phyloP scores from a whole-genome alignment of 2,888 invertebrate species.

The Dicyrtomina minuta region DNA sequence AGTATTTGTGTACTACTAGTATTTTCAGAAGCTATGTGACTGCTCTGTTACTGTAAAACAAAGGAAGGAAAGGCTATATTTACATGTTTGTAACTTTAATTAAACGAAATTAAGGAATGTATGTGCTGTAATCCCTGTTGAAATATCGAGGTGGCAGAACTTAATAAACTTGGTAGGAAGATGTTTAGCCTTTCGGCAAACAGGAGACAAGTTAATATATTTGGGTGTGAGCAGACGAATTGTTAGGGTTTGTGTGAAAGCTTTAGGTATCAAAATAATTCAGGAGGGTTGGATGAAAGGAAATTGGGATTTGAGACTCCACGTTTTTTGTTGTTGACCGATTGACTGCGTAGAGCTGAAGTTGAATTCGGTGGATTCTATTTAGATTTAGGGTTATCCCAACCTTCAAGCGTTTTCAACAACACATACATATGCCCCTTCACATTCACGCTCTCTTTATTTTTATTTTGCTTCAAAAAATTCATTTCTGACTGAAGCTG shows the following conservation, averaged over 20 bases:
- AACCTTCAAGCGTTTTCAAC: no score
- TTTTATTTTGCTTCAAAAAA: no score
- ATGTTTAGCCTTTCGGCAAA: conserved; percentile 47
- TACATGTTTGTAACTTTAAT: conserved; percentile 9
- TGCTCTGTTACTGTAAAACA: neutral
- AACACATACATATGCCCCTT: no score
- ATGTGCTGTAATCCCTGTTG: conserved; percentile 23
- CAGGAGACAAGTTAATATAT: conserved; percentile 31
- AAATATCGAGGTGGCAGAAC: conserved; percentile 36
- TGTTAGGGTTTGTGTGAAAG: conserved; percentile 12
- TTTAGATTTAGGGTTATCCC: conserved; percentile 5
- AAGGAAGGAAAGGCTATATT: neutral
- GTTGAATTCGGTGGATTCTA: conserved; percentile 7
- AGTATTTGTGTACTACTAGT: no score
- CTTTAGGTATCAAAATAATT: conserved; percentile 23
- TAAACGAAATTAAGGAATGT: conserved; percentile 2
- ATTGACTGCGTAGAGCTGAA: conserved; percentile 23
- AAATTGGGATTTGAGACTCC: conserved; percentile 22
- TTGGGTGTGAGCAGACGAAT: conserved; percentile 18
- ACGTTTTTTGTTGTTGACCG: conserved; percentile 22
- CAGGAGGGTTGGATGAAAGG: conserved; percentile 27
- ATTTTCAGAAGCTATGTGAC: neutral
- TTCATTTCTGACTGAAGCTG: no score
- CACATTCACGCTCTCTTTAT: no score
- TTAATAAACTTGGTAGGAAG: conserved; percentile 34